phyloP scores from a whole-genome alignment of 2,797 vertebrate species.

The Pangasius larnaudii region DNA sequence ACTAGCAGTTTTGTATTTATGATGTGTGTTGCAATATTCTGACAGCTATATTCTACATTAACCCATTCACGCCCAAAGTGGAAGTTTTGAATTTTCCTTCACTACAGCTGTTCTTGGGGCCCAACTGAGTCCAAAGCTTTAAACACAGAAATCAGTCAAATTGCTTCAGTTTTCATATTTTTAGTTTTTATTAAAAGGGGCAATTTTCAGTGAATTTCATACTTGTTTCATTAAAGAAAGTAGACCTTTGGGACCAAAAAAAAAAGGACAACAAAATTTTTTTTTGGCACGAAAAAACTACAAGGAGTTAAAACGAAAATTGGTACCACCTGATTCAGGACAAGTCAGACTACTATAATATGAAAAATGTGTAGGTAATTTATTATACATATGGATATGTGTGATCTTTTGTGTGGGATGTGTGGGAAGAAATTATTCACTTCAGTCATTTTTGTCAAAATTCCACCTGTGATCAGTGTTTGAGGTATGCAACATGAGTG shows the following conservation, averaged over 20 bases:
- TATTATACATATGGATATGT: slow-evolving; percentile 3
- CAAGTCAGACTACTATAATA: slow-evolving; percentile 13
- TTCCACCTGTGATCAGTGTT: slow-evolving; percentile 3
- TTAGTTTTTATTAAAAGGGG: not conserved
- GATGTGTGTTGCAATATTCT: not conserved
- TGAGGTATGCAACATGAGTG: not conserved
- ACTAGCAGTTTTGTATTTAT: not conserved
- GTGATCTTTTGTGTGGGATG: no score
- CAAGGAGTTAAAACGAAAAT: slow-evolving; percentile 12
- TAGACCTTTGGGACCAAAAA: not conserved
- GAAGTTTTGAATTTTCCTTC: not conserved
- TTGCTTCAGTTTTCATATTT: not conserved
- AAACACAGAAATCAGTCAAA: not conserved
- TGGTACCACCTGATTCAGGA: slow-evolving; percentile 4
- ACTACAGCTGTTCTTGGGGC: not conserved
- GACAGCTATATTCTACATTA: not conserved
- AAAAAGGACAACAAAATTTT: not conserved
- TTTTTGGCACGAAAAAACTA: slow-evolving; percentile 5
- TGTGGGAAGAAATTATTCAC: not conserved
- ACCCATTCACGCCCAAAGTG: not conserved
- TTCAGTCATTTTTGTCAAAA: not conserved
- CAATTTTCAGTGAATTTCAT: not conserved
- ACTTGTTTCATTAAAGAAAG: not conserved
- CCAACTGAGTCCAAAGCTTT: not conserved
- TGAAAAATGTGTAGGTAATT: slow-evolving; percentile 25